Conservation (phyloP, 2,888 invertebrate genomes). For the Sturmia bella region DNA sequence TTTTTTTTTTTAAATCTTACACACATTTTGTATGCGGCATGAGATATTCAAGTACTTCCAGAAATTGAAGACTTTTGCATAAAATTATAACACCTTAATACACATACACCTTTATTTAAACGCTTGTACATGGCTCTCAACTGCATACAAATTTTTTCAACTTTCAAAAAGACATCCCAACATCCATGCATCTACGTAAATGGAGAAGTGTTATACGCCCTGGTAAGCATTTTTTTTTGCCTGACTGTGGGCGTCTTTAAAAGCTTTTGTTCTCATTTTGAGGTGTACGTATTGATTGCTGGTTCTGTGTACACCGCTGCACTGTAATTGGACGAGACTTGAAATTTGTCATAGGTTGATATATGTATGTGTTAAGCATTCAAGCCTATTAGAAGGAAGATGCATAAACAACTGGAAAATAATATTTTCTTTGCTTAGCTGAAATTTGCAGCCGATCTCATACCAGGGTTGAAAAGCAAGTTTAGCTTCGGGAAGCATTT, state of each 20-base stretch:
- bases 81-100: no score
- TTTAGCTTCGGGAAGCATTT: no score
- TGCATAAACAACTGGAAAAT: not conserved
- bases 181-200: not conserved
- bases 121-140: constrained; percentile 10
- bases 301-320: constrained; percentile 13
- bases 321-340: constrained; percentile 40
- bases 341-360: constrained; percentile 38
- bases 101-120: constrained; percentile 18
- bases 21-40: no score
- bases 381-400: constrained; percentile 3
- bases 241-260: not conserved
- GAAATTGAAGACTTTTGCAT: no score
- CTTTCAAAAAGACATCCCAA: not conserved
- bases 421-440: no score
- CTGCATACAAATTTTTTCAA: no score
- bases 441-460: no score
- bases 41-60: no score
- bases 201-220: constrained; percentile 6
- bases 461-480: no score
- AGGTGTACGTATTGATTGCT: constrained; percentile 41
- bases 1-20: no score
- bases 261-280: constrained; percentile 48
- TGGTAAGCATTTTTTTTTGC: not conserved
- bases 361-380: constrained; percentile 3